Conservation (phyloP, 2,113 vertebrate genomes). For the Saccopteryx leptura region DNA sequence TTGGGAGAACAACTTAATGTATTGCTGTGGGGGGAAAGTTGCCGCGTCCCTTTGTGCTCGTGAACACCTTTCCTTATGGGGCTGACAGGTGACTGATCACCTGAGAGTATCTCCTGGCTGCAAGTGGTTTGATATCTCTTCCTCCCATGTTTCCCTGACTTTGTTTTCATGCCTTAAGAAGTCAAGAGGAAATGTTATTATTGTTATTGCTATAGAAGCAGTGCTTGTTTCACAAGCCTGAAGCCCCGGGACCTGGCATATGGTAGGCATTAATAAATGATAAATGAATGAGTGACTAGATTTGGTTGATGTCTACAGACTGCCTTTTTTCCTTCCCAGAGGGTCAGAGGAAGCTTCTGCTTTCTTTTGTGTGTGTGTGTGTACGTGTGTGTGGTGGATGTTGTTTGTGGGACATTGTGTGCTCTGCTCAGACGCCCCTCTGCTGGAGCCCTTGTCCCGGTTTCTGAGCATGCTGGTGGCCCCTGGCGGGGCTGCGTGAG, state of each 20-base stretch:
- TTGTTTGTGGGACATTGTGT: neutral
- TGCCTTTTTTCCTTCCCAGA: slow-evolving; percentile 30
- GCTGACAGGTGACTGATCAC: slow-evolving; percentile 85
- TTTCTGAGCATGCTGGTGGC: neutral
- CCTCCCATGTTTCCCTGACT: neutral
- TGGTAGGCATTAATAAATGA: slow-evolving; percentile 66
- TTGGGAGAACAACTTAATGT: slow-evolving; percentile 81
- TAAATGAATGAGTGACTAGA: slow-evolving; percentile 40
- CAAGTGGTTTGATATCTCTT: slow-evolving; percentile 65
- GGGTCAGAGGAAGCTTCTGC: slow-evolving; percentile 19
- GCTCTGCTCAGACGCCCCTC: neutral
- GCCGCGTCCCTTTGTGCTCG: slow-evolving; percentile 76
- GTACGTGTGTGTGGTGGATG: neutral
- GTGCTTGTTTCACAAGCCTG: neutral
- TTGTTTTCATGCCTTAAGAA: slow-evolving; percentile 58
- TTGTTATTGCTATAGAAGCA: slow-evolving; percentile 38
- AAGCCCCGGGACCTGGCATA: neutral
- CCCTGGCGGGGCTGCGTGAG: neutral
- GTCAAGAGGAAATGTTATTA: slow-evolving; percentile 57
- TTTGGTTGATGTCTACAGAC: slow-evolving; percentile 6
- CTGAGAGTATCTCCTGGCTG: slow-evolving; percentile 83
- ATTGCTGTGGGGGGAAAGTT: slow-evolving; percentile 75
- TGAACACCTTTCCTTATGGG: slow-evolving; percentile 84
- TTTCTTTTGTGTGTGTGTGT: neutral
- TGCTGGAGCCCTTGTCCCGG: neutral